Evolutionary conservation across 30 jellyfish, hydroid and myxozoan species (phyloP).

Genomic region (Hydractinia symbiolongicarpus): DNA sequence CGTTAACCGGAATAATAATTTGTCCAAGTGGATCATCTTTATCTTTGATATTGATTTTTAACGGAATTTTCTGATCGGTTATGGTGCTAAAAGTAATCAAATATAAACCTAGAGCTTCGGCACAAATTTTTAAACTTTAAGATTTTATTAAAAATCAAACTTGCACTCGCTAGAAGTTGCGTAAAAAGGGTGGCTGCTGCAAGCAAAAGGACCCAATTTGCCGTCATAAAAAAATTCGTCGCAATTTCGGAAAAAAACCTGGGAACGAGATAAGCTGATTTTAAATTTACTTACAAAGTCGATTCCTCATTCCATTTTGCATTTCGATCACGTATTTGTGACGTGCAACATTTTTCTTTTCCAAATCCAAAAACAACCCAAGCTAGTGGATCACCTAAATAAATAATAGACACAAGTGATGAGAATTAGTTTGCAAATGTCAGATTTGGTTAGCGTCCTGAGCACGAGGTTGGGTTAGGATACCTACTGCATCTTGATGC

Average conservation of each 20-base stretch:
- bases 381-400: slow-evolving; percentile 66
- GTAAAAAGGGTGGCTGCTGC: background rate
- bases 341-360: slow-evolving; percentile 67
- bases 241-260: background rate
- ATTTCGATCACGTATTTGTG: slow-evolving; percentile 60
- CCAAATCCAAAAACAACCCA: slow-evolving; percentile 96
- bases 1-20: slow-evolving; percentile 57
- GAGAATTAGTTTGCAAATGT: background rate
- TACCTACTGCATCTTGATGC: no score
- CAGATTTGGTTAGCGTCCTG: background rate
- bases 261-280: no score
- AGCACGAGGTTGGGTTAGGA: background rate
- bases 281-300: slow-evolving; percentile 46
- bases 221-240: background rate
- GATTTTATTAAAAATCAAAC: no score
- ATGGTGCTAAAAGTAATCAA: slow-evolving; percentile 30
- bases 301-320: slow-evolving; percentile 84
- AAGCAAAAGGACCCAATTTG: background rate
- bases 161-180: no score
- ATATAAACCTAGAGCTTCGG: no score
- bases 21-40: slow-evolving; percentile 87
- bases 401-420: background rate
- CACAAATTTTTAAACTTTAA: no score
- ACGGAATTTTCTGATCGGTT: slow-evolving; percentile 60
- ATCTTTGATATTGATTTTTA: slow-evolving; percentile 77